These are phyloP conservation scores for Salmo trutta DNA, from an alignment of 2,797 vertebrate genomes.

Conservation along the genomic window DNA sequence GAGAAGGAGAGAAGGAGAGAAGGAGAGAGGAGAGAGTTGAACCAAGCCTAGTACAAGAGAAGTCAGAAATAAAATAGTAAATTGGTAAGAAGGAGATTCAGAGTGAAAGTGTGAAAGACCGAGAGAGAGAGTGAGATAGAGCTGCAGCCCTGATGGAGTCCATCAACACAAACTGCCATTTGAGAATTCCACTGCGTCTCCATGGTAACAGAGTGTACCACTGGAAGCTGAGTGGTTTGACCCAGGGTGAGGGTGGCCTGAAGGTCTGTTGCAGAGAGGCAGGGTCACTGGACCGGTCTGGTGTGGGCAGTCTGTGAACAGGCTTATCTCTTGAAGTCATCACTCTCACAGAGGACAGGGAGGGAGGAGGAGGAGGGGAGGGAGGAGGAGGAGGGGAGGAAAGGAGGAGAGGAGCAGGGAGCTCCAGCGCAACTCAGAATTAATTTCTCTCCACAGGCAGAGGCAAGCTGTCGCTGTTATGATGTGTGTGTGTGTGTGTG, in stretches of 20 bases:
- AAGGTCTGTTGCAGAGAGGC: slow-evolving; percentile 17
- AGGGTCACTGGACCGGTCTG: not conserved
- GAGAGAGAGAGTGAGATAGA: not conserved
- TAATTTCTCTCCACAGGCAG: slow-evolving; percentile 47
- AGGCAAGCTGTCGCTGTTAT: slow-evolving; percentile 27
- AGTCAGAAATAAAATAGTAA: no score
- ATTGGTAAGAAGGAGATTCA: not conserved
- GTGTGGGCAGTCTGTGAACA: slow-evolving; percentile 1
- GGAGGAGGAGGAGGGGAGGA: not conserved
- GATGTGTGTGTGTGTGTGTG: slow-evolving; percentile 15
- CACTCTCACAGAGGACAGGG: not conserved
- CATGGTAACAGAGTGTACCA: not conserved
- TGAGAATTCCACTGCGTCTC: slow-evolving; percentile 12
- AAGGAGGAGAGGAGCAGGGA: slow-evolving; percentile 8
- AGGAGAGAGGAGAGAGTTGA: no score
- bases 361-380: not conserved
- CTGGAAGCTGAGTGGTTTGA: slow-evolving; percentile 1
- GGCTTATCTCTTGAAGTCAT: slow-evolving; percentile 14
- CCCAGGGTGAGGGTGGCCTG: slow-evolving; percentile 1
- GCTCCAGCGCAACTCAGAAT: slow-evolving; percentile 38
- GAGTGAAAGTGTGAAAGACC: not conserved
- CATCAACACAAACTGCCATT: slow-evolving; percentile 1
- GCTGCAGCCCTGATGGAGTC: slow-evolving; percentile 17
- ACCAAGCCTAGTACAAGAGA: no score
- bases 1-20: no score